Percentiles rank a stretch among this genome's conserved stretches.
These are phyloP conservation scores for Aulostomus chinensis DNA, from an alignment of 2,797 vertebrate genomes.

Conservation along the genomic window DNA sequence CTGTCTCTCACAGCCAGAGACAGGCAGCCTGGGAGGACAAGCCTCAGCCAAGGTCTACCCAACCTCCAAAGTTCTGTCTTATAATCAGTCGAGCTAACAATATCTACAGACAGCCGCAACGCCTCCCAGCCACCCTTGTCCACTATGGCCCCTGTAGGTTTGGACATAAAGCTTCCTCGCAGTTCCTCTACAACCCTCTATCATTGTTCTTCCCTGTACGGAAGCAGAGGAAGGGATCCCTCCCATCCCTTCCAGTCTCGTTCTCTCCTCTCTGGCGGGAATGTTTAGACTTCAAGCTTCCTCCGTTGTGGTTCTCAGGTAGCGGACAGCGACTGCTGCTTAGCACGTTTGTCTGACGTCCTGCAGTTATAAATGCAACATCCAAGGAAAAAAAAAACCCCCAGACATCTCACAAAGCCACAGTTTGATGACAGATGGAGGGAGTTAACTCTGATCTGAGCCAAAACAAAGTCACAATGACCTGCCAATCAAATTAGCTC, in stretches of 20 bases:
- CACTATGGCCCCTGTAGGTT: constrained; percentile 30
- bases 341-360: constrained; percentile 13
- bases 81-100: constrained; percentile 55
- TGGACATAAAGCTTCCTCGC: constrained; percentile 31
- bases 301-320: constrained; percentile 55
- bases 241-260: constrained; percentile 58
- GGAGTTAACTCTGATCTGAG: neutral
- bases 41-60: constrained; percentile 45
- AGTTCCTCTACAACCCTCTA: constrained; percentile 53
- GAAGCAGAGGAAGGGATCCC: constrained; percentile 63
- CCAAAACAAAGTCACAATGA: constrained; percentile 33
- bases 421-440: neutral
- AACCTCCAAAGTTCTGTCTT: constrained; percentile 35
- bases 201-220: constrained; percentile 61
- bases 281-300: constrained; percentile 65
- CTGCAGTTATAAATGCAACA: constrained; percentile 1
- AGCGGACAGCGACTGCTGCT: constrained; percentile 3
- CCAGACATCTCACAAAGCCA: constrained; percentile 2
- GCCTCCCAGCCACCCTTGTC: constrained; percentile 10
- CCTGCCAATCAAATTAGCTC: constrained; percentile 7
- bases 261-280: constrained; percentile 44
- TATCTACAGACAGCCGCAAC: constrained; percentile 27
- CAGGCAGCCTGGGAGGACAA: constrained; percentile 15
- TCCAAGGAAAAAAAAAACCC: neutral
- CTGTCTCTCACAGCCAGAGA: constrained; percentile 55